These are phyloP conservation scores for Rhabdomys dilectus DNA, from an alignment of 2,113 vertebrate genomes.

Conservation along the genomic window DNA sequence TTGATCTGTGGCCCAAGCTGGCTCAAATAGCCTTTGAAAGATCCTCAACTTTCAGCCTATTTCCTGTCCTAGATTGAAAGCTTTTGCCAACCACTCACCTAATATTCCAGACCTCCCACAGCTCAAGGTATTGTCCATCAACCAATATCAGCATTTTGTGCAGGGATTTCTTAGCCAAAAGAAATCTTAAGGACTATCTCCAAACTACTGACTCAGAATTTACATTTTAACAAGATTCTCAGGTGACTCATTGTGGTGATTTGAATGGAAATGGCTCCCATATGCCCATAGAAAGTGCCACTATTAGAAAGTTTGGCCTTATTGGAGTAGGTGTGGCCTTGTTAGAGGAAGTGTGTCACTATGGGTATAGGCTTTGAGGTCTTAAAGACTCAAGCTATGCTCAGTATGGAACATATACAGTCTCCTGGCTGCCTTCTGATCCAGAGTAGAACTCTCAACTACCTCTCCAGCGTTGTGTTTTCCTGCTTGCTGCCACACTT, in stretches of 20 bases:
- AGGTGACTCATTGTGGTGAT: not conserved
- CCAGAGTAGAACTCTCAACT: not conserved
- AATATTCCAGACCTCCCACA: not conserved
- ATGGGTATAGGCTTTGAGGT: not conserved
- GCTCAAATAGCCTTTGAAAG: slow-evolving; percentile 39
- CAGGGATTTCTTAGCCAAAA: not conserved
- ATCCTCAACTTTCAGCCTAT: not conserved
- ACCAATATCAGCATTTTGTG: not conserved
- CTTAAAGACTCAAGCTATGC: not conserved
- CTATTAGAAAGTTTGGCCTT: not conserved
- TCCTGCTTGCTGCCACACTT: not conserved
- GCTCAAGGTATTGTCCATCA: not conserved
- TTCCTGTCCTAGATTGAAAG: not conserved
- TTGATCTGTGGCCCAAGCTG: slow-evolving; percentile 52
- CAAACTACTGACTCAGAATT: not conserved
- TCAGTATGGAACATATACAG: not conserved
- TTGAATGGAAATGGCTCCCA: not conserved
- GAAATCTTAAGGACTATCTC: not conserved
- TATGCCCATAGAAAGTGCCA: too few relatives aligned
- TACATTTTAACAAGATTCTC: slow-evolving; percentile 34
- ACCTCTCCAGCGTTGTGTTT: not conserved
- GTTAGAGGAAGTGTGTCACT: not conserved
- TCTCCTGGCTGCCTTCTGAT: not conserved
- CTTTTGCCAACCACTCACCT: not conserved
- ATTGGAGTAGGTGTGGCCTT: not conserved